Evolutionary conservation across 1,140 invertebrate species (phyloP).

Genomic region (Drosophila suzukii): DNA sequence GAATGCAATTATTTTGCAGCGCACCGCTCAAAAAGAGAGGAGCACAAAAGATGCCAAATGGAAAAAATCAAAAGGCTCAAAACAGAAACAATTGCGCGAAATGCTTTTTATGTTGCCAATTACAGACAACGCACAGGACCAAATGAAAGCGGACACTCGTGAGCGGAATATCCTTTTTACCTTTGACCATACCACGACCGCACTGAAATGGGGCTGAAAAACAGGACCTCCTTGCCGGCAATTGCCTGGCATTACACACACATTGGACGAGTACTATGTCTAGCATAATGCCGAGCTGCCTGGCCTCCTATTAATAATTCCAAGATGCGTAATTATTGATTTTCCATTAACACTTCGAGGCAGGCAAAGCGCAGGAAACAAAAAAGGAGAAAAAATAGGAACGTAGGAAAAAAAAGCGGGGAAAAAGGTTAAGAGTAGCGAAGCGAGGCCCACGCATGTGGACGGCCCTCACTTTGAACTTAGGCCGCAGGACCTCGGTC

Average conservation of each 20-base stretch:
- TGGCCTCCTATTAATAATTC: constrained; percentile 75
- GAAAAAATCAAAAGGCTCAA: constrained; percentile 36
- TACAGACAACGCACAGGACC: constrained; percentile 47
- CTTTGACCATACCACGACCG: constrained; percentile 20
- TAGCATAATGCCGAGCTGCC: not conserved
- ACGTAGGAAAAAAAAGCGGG: constrained; percentile 22
- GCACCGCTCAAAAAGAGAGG: constrained; percentile 20
- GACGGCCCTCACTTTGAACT: constrained; percentile 71
- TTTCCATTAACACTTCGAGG: constrained; percentile 79
- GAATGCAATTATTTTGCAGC: constrained; percentile 68
- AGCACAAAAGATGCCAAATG: constrained; percentile 38
- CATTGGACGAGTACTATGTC: constrained; percentile 6
- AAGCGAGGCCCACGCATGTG: constrained; percentile 58
- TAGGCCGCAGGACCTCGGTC: constrained; percentile 54
- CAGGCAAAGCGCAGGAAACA: constrained; percentile 41
- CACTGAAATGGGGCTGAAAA: not conserved
- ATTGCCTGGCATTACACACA: constrained; percentile 34
- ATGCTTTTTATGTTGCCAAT: constrained; percentile 65
- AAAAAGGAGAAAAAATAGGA: constrained; percentile 9
- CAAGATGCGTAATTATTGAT: constrained; percentile 84
- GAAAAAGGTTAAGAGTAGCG: constrained; percentile 36
- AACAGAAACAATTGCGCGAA: constrained; percentile 59
- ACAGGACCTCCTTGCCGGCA: constrained; percentile 15
- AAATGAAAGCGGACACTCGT: constrained; percentile 28
- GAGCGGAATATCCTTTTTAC: not conserved